A percentile compares a stretch with the other conserved stretches of the same genome.
These are phyloP conservation scores for Drosophila lacteicornis DNA, from an alignment of 1,140 invertebrate genomes.

Conservation along the genomic window DNA sequence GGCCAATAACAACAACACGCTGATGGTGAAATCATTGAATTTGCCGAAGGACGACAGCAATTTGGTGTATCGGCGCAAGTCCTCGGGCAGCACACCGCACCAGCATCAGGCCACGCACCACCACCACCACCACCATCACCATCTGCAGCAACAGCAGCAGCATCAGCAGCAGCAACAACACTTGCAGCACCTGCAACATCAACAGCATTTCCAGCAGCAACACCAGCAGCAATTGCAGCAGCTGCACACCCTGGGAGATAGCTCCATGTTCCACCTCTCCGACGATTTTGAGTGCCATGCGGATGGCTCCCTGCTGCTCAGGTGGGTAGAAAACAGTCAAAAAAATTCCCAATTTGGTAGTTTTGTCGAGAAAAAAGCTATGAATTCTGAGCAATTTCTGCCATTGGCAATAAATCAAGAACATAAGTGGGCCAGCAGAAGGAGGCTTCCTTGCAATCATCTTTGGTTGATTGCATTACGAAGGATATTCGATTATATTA, in stretches of 20 bases:
- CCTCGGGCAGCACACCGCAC: slow-evolving; percentile 86
- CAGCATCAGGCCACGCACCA: slow-evolving; percentile 45
- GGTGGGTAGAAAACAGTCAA: slow-evolving; percentile 50
- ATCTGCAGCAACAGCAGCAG: slow-evolving; percentile 16
- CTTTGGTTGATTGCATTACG: not conserved
- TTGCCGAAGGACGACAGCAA: slow-evolving; percentile 85
- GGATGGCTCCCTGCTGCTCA: slow-evolving; percentile 75
- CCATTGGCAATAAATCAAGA: not conserved
- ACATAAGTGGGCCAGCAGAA: slow-evolving; percentile 3
- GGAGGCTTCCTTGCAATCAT: not conserved
- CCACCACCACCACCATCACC: slow-evolving; percentile 33
- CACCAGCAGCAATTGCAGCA: slow-evolving; percentile 44
- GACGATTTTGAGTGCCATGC: slow-evolving; percentile 83
- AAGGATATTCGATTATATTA: not conserved
- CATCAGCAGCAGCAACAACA: slow-evolving; percentile 50
- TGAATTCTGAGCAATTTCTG: not conserved
- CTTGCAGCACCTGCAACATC: slow-evolving; percentile 23
- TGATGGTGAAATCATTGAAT: slow-evolving; percentile 80
- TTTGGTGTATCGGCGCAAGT: slow-evolving; percentile 86
- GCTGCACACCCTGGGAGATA: slow-evolving; percentile 58
- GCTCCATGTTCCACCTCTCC: slow-evolving; percentile 66
- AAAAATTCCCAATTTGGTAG: not conserved
- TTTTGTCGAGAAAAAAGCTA: not conserved
- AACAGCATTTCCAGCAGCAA: slow-evolving; percentile 49
- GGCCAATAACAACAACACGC: slow-evolving; percentile 78